Percentiles rank a stretch among this genome's conserved stretches.
Evolutionary conservation across 2,888 invertebrate species (phyloP).

Genomic region (Leptodirus hochenwartii): DNA sequence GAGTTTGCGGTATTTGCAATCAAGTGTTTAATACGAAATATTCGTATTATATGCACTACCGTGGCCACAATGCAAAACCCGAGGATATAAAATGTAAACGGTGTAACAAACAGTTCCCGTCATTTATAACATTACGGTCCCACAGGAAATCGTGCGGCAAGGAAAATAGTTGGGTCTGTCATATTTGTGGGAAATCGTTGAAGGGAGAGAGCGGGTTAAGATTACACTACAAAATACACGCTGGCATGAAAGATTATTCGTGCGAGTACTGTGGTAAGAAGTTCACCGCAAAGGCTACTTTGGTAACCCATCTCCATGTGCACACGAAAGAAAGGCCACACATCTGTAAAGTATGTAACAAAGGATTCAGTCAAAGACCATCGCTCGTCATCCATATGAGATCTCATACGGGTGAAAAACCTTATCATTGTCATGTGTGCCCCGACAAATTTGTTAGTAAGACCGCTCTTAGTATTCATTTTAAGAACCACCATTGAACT

Average conservation of each 20-base stretch:
- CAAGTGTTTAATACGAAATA: no score
- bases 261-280: conserved; percentile 25
- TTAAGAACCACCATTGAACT: background rate
- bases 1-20: no score
- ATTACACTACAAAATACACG: conserved; percentile 19
- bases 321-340: conserved; percentile 25
- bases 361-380: no score
- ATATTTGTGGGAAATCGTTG: conserved; percentile 23
- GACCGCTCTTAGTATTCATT: background rate
- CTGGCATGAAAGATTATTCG: conserved; percentile 20
- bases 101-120: conserved; percentile 9
- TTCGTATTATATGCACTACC: no score
- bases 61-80: no score
- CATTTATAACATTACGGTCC: conserved; percentile 2
- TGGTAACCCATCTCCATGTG: conserved; percentile 23
- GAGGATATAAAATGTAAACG: conserved; percentile 5
- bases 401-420: conserved; percentile 12
- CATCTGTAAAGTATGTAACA: conserved; percentile 26
- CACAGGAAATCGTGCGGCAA: conserved; percentile 3
- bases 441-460: background rate
- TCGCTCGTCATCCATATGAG: no score
- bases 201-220: conserved; percentile 26
- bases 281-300: conserved; percentile 22
- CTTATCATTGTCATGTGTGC: conserved; percentile 5
- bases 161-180: no score